Evolutionary conservation across 2,888 invertebrate species (phyloP), one percentile per base, ranked within the genome.

Genomic region (Sceliomorpha sp.): DNA sequence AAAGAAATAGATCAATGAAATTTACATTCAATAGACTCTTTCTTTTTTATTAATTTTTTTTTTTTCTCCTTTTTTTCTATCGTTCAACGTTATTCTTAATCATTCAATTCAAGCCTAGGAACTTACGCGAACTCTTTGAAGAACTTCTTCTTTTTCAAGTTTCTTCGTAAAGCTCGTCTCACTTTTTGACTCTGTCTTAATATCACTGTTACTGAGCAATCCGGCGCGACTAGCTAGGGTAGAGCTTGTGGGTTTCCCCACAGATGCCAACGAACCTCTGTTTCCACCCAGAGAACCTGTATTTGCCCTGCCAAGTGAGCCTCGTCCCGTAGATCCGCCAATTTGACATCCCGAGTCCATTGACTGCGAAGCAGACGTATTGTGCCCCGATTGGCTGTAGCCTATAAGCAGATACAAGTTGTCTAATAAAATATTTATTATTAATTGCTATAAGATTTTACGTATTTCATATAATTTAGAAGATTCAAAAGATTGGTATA

Each of bases 231-330:
- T 95, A 0, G 94, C 95, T 9, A 97, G 89, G 0, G 96, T 96
- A 0, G 96, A 94, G 34, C 95, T 94, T 0, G 96, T 94, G 0
- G 97, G 97, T 85, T 98, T 98, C 51, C 96, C 95, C 29, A 95
- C 94, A 0, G 95, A 95, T 1, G 94, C 94, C 48, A 96, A 88
- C 73, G 96, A 96, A 34, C 95, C 95, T 15, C 96, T 91, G 64
- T 95, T 96, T 10, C 94, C 94, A 26, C 93, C 92, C 88, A 89
- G 81, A 4, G 90, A 90, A 2, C 86, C 85, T 8, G 86, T 85
- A 58, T 87, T 88, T 1, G 82, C 82, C 37, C 87, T 79, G 6
- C 87, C 83, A 1, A 88, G 55, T 2, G 87, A 88, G 9, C 90
- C 89, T 56, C 90, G 88, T 87, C 94, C 93, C 12, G 93, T 89